Evolutionary conservation across 2,888 invertebrate species (phyloP), one percentile per base, ranked within the genome.

Genomic region (Drosophila ustulata): DNA sequence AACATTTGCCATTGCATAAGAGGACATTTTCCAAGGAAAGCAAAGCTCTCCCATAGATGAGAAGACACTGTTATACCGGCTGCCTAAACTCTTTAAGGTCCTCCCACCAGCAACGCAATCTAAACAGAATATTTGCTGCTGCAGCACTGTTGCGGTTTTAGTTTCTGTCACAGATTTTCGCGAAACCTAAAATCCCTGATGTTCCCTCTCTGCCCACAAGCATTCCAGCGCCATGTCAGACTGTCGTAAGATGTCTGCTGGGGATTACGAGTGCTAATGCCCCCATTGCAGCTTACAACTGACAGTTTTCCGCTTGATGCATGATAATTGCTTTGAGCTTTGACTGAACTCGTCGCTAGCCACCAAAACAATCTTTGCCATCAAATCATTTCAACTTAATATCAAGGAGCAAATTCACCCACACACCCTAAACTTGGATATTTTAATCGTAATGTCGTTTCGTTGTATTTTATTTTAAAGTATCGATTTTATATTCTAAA

Each of bases 241-340:
- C 61, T 69, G 56, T 75, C 64, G 34, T 51, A 59, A 78, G 63
- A 71, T 65, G 70, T 74, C 75, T 74, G 43, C 25, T 41, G 34
- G 51, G 64, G 75, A 67, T 78, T 75, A 71, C 61, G 41, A 39
- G 43, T 45, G 41, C 51, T 71, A 71, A 65, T 51, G 66, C 56
- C 55, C 43, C n/a, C 23, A 41, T 64, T 47, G 52, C 53, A 63
- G 64, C 52, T 49, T 75, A 53, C 32, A 45, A 52, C 73, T 61
- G 73, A 65, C 75, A 73, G 50, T 69, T 65, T 65, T 45, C 58
- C 52, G 46, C 50, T 47, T 64, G 39, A 53, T 56, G 53, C 78
- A 69, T 51, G 69, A 58, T 73, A 75, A 75, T 77, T 75, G 73
- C 75, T 61, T 62, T 58, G 64, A 75, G 63, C 37, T 62, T 47